Percentiles rank a stretch among this genome's conserved stretches.
Conservation (phyloP, 35 echinoderm and acorn worm genomes). For the Strongylocentrotus purpuratus region DNA sequence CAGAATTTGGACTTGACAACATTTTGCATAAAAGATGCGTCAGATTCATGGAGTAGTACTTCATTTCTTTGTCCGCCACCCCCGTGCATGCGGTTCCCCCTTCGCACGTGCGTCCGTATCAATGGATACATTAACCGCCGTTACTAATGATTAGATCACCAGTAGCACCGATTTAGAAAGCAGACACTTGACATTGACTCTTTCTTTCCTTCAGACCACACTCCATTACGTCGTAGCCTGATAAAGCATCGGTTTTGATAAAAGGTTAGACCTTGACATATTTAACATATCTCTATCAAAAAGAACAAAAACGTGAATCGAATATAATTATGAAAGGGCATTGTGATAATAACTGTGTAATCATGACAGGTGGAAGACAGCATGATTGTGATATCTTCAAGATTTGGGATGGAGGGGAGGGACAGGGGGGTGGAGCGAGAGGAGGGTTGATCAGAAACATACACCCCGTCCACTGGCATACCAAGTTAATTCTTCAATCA, state of each 20-base stretch:
- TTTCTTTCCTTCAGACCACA: not conserved
- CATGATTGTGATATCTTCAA: not conserved
- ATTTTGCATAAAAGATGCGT: no score
- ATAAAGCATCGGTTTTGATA: not conserved
- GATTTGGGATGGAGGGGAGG: not conserved
- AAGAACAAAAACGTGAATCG: not conserved
- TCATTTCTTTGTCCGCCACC: not conserved
- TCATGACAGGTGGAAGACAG: not conserved
- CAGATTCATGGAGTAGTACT: no score
- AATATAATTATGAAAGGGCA: not conserved
- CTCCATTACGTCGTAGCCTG: not conserved
- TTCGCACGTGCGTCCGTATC: not conserved
- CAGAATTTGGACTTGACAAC: no score
- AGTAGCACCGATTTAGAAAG: not conserved
- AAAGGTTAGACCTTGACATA: not conserved
- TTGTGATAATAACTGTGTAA: not conserved
- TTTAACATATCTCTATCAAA: not conserved
- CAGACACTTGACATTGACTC: not conserved
- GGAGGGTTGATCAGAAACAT: no score
- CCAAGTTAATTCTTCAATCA: no score
- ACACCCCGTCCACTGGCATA: no score
- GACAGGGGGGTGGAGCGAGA: not conserved
- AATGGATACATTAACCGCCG: not conserved
- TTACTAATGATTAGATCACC: slow-evolving; percentile 13
- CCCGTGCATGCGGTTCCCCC: not conserved